Base-by-base conservation (phyloP, 2,113 vertebrate genomes). In the Stictonetta naevosa region DNA sequence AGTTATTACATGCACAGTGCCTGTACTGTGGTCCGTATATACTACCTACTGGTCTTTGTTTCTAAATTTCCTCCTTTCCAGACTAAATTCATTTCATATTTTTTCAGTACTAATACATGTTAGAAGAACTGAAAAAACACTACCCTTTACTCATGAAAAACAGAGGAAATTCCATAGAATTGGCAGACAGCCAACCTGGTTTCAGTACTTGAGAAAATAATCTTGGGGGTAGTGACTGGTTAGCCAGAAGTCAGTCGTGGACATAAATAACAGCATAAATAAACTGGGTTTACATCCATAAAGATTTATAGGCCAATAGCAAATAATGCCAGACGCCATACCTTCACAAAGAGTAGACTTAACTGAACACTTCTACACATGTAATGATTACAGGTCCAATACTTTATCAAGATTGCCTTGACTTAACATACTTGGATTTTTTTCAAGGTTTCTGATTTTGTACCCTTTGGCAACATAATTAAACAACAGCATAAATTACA, bases 401-500 rank as follows among this genome's bases (percentile, higher is more conserved):
- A 77, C 5, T 29, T 81, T 81, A 89, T n/a, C 77, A 40, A 75
- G 52, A 75, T 42, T 86, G 60, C 10, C 52, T 78, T 74, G 59
- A 80, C 62, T 91, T 81, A 91, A 75, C 36, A 67, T 29, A 81
- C 21, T 81, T 59, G 12, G 26, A 34, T 33, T 88, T 52, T 42
- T 83, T 69, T 50, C 28, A 63, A 50, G 28, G 34, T 76, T 92
- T 86, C 58, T 88, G 44, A 83, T 88, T 92, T 86, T 83, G 15
- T 60, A 76, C 18, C 36, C 77, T 52, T 26, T 6, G 34, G 66
- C 42, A 91, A 71, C 10, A 19, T 68, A 81, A 86, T 91, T 44
- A 74, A 94, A 92, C 10, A 73, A 29, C 3, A 72, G 56, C 87
- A 94, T 84, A 91, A 91, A 92, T 82, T 84, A 95, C 19, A 63